Conservation (phyloP, 2,797 vertebrate genomes). For the Pseudopleuronectes americanus region DNA sequence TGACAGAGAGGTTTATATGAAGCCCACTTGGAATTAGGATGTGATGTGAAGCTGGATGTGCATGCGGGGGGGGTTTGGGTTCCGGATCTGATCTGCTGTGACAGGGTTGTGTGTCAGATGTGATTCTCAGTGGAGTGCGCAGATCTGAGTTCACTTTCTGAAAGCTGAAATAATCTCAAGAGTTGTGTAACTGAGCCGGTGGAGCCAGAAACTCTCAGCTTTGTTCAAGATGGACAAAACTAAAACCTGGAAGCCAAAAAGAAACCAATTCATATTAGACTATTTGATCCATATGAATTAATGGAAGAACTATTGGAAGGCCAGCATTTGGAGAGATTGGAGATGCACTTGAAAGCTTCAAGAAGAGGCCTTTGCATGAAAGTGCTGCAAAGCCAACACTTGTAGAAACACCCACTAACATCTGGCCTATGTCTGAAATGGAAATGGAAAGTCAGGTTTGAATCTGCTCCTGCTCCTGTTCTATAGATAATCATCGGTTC, state of each 20-base stretch:
- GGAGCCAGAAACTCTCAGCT: no score
- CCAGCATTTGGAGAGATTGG: background rate
- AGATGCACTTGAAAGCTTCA: background rate
- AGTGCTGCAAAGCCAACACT: background rate
- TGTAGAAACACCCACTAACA: no score
- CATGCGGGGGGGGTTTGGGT: slow-evolving; percentile 24
- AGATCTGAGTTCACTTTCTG: slow-evolving; percentile 52
- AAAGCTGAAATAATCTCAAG: slow-evolving; percentile 43
- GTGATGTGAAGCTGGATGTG: slow-evolving; percentile 45
- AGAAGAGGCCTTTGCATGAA: background rate
- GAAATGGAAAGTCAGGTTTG: no score
- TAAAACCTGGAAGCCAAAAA: no score
- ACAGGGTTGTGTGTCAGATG: slow-evolving; percentile 58
- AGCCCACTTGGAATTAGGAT: slow-evolving; percentile 53
- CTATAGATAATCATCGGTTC: background rate
- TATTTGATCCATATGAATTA: no score
- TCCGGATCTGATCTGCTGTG: slow-evolving; percentile 51
- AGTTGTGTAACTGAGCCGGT: slow-evolving; percentile 31
- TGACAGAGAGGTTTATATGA: slow-evolving; percentile 55
- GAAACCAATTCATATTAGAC: no score
- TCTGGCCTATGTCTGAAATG: no score
- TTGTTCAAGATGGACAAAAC: background rate
- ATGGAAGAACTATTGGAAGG: no score
- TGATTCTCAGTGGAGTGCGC: slow-evolving; percentile 31
- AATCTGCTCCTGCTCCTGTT: no score